A percentile compares a stretch with the other conserved stretches of the same genome.
These are phyloP conservation scores for Scolopax mira DNA, from an alignment of 2,113 vertebrate species.

Conservation along the genomic window DNA sequence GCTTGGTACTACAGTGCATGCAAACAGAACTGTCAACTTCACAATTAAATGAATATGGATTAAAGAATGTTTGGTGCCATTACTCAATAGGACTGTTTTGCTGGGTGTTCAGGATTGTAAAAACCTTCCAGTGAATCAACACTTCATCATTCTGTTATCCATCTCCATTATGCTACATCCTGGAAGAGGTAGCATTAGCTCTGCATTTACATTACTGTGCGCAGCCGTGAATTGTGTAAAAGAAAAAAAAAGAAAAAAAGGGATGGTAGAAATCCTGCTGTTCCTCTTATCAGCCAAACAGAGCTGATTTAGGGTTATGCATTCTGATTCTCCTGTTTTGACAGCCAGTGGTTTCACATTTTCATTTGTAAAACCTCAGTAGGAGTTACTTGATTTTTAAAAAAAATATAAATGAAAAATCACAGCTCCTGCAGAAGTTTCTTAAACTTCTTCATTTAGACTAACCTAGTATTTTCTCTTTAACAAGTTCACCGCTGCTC, in stretches of 20 bases:
- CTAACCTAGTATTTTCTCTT: background rate
- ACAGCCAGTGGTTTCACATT: slow-evolving; percentile 12
- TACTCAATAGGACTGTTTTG: slow-evolving; percentile 22
- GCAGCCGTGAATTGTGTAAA: background rate
- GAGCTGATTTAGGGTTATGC: slow-evolving; percentile 8
- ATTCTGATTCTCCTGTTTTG: slow-evolving; percentile 5
- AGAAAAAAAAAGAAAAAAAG: background rate
- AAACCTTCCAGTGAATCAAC: slow-evolving; percentile 31
- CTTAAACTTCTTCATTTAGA: background rate
- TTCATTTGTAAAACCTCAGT: slow-evolving; percentile 17
- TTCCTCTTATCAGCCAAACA: slow-evolving; percentile 10
- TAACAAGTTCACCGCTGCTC: background rate
- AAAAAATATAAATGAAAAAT: background rate
- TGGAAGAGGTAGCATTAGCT: slow-evolving; percentile 20
- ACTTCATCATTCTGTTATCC: slow-evolving; percentile 15
- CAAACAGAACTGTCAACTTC: slow-evolving; percentile 20
- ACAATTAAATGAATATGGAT: slow-evolving; percentile 44
- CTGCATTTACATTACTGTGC: slow-evolving; percentile 40
- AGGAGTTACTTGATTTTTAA: background rate
- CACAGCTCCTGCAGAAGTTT: background rate
- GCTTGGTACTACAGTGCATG: background rate
- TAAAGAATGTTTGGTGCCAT: background rate
- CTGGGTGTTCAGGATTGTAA: slow-evolving; percentile 20
- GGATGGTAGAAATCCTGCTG: slow-evolving; percentile 12
- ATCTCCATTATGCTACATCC: background rate